These are phyloP conservation scores for Pholis gunnellus DNA, from an alignment of 2,113 vertebrate genomes.

Conservation along the genomic window DNA sequence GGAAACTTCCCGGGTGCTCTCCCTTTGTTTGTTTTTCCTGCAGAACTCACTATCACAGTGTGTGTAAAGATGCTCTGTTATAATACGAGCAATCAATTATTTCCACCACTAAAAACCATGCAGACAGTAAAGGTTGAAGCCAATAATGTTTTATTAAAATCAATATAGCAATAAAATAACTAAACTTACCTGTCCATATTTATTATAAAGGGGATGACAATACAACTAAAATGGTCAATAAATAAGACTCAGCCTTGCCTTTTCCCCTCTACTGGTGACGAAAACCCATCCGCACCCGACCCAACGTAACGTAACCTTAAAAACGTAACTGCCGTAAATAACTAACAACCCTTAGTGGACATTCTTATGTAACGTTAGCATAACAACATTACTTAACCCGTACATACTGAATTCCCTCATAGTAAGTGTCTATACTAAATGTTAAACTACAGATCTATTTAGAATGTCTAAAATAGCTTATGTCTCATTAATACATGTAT, in stretches of 20 bases:
- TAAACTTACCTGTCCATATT: constrained; percentile 5
- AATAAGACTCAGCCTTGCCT: neutral
- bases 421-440: too few relatives aligned
- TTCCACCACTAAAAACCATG: neutral
- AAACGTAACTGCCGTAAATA: neutral
- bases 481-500: too few relatives aligned
- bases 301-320: too few relatives aligned
- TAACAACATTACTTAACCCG: too few relatives aligned
- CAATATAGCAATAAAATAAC: constrained; percentile 26
- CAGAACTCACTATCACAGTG: neutral
- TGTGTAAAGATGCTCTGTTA: neutral
- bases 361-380: too few relatives aligned
- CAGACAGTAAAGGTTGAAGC: constrained; percentile 9
- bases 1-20: neutral
- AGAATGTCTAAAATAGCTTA: too few relatives aligned
- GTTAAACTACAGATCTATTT: too few relatives aligned
- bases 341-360: too few relatives aligned
- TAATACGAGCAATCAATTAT: neutral
- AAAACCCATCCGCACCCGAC: neutral
- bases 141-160: constrained; percentile 42
- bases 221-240: neutral
- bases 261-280: neutral
- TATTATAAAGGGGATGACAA: neutral
- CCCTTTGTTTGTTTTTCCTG: constrained; percentile 14
- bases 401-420: too few relatives aligned